phyloP scores from a whole-genome alignment of 2,797 vertebrate genomes.

The Sebastes variabilis region DNA sequence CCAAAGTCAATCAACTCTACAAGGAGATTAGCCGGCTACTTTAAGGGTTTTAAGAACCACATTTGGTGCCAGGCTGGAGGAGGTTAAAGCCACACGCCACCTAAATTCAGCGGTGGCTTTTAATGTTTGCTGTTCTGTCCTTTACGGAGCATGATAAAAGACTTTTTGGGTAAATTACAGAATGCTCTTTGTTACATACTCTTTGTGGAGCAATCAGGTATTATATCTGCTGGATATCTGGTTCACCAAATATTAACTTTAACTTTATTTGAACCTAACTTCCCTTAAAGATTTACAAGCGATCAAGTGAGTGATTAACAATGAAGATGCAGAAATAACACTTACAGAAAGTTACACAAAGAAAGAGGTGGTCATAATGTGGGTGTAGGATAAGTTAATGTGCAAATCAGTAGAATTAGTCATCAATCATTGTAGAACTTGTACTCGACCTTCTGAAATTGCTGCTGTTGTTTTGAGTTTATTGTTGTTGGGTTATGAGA shows the following conservation, averaged over 20 bases:
- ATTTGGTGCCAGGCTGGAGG: conserved; percentile 11
- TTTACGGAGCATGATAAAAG: not conserved
- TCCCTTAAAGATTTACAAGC: not conserved
- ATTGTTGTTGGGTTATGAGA: not conserved
- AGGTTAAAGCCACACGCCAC: not conserved
- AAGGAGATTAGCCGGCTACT: conserved; percentile 13
- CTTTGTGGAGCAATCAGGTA: not conserved
- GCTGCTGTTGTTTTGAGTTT: not conserved
- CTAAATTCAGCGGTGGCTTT: not conserved
- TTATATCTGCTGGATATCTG: not conserved
- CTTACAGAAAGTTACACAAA: not conserved
- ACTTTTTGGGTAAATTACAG: not conserved
- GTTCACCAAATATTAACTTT: not conserved
- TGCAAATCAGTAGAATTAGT: not conserved
- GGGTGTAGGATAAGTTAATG: not conserved
- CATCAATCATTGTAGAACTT: not conserved
- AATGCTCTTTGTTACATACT: not conserved
- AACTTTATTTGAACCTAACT: not conserved
- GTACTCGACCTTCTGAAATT: not conserved
- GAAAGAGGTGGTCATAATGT: not conserved
- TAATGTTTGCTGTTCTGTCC: not conserved
- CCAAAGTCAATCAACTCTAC: conserved; percentile 14
- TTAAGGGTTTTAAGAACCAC: not conserved
- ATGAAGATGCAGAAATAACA: not conserved
- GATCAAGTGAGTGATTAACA: not conserved